These are phyloP conservation scores for Labia minor DNA, from an alignment of 2,888 invertebrate species.

Conservation along the genomic window DNA sequence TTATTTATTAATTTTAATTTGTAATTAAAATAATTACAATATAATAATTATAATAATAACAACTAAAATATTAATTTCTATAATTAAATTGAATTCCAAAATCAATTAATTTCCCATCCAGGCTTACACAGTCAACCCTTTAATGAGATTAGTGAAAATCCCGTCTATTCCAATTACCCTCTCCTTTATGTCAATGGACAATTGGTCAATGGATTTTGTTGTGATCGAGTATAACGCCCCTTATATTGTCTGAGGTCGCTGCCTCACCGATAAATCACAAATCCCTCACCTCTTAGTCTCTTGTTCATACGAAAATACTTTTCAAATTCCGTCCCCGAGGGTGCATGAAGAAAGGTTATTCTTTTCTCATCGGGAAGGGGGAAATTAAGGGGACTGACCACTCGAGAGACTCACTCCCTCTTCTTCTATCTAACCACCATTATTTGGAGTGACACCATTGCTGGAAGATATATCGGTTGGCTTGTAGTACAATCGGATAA, in stretches of 20 bases:
- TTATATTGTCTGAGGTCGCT: neutral
- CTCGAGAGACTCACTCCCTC: neutral
- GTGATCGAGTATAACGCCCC: constrained; percentile 1
- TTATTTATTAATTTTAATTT: too few species aligned
- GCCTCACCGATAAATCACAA: neutral
- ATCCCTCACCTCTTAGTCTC: neutral
- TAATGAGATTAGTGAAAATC: too few species aligned
- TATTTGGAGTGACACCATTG: neutral
- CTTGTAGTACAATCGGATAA: neutral
- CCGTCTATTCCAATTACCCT: too few species aligned
- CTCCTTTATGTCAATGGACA: too few species aligned
- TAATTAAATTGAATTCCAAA: too few species aligned
- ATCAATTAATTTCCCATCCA: too few species aligned
- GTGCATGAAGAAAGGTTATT: neutral
- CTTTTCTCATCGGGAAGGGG: neutral
- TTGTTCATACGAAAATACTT: neutral
- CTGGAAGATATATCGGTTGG: neutral
- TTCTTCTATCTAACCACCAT: neutral
- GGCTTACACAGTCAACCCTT: too few species aligned
- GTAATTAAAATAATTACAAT: too few species aligned
- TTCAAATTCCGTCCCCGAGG: neutral
- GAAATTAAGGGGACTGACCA: neutral
- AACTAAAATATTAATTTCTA: too few species aligned
- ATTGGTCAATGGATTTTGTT: neutral
- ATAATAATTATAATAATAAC: too few species aligned